These are phyloP conservation scores for Molossus molossus DNA, from an alignment of 2,797 vertebrate species.

Conservation along the genomic window DNA sequence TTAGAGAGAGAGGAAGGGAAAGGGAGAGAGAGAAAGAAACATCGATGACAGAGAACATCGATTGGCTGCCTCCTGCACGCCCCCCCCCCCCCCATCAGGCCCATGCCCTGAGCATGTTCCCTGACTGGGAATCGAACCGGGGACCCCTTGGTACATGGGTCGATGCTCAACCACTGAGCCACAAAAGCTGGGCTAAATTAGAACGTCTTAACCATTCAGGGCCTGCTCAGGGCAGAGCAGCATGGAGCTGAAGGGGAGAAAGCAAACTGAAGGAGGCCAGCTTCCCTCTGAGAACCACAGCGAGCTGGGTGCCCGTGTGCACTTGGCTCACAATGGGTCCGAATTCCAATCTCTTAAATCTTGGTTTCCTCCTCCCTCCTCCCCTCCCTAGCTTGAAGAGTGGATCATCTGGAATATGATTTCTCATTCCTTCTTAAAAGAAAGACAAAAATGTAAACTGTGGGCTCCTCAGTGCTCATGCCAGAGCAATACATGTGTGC, in stretches of 20 bases:
- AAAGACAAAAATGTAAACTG: conserved; percentile 82
- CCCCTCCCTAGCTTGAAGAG: conserved; percentile 52
- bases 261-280: background rate
- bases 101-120: too few relatives aligned
- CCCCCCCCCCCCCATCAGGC: too few relatives aligned
- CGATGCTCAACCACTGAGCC: too few relatives aligned
- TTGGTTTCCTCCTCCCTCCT: background rate
- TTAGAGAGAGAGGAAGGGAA: too few relatives aligned
- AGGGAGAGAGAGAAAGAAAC: too few relatives aligned
- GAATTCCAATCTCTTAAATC: conserved; percentile 60
- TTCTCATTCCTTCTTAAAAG: conserved; percentile 79
- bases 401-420: conserved; percentile 79
- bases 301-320: background rate
- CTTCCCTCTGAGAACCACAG: background rate
- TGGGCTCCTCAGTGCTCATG: conserved; percentile 69
- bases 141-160: too few relatives aligned
- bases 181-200: background rate
- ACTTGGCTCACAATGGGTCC: background rate
- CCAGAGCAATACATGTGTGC: conserved; percentile 75
- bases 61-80: too few relatives aligned
- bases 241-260: background rate
- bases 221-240: background rate
- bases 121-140: too few relatives aligned
- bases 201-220: background rate
- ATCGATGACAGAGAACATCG: too few relatives aligned